These are phyloP conservation scores for Umimayanthus chanpuru DNA, from an alignment of 92 coral and sea anemone genomes.

Conservation along the genomic window DNA sequence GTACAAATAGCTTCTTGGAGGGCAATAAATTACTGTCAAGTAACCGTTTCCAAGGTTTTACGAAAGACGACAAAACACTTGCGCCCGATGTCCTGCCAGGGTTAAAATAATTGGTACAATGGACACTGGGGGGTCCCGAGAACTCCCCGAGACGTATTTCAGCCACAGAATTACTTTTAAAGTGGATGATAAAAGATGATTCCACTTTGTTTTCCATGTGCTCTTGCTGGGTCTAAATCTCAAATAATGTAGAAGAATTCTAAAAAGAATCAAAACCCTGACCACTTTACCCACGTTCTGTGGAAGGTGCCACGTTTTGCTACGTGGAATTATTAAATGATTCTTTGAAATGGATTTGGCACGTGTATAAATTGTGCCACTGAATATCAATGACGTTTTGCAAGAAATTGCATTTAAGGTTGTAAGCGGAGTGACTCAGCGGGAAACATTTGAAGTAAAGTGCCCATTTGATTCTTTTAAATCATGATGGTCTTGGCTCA, in stretches of 20 bases:
- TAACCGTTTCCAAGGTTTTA: conserved; percentile 1
- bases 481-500: not conserved
- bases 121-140: not conserved
- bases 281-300: not conserved
- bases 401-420: not conserved
- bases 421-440: not conserved
- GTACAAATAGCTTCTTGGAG: not conserved
- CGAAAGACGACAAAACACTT: not conserved
- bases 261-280: too few relatives aligned
- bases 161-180: not conserved
- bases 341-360: too few relatives aligned
- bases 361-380: not conserved
- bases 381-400: not conserved
- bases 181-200: too few relatives aligned
- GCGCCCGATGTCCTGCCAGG: not conserved
- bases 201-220: too few relatives aligned
- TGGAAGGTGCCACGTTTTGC: not conserved
- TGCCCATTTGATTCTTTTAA: not conserved
- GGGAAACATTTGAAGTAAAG: not conserved
- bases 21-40: not conserved
- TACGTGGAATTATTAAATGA: too few relatives aligned
- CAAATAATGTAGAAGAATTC: too few relatives aligned
- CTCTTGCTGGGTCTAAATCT: too few relatives aligned
- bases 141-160: not conserved
- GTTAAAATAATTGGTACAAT: not conserved